A percentile compares a stretch with the other conserved stretches of the same genome.
These are phyloP conservation scores for Dasypus novemcinctus DNA, from an alignment of 2,113 vertebrate species.

Conservation along the genomic window DNA sequence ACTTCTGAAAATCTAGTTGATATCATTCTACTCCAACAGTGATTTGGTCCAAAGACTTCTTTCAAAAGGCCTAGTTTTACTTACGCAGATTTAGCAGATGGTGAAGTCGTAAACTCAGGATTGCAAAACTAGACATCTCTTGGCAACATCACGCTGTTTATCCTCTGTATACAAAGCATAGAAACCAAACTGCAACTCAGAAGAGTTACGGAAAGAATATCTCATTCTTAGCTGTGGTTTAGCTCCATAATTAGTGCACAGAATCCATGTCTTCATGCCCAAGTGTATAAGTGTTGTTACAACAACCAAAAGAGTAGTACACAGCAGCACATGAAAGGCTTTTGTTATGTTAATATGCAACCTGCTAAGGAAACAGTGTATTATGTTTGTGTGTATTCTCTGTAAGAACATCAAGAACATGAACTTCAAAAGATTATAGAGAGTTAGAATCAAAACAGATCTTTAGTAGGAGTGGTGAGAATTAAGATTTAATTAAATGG, in stretches of 20 bases:
- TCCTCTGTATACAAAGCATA: slow-evolving; percentile 74
- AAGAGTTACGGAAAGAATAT: slow-evolving; percentile 64
- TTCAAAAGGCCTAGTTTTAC: slow-evolving; percentile 59
- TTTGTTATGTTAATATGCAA: neutral
- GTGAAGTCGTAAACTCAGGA: slow-evolving; percentile 68
- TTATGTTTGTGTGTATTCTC: neutral
- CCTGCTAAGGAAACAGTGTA: neutral
- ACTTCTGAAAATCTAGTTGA: slow-evolving; percentile 59
- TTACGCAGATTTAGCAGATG: slow-evolving; percentile 76
- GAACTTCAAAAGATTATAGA: slow-evolving; percentile 20
- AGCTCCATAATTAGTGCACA: slow-evolving; percentile 62
- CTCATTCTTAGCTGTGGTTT: slow-evolving; percentile 58
- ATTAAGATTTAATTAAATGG: neutral
- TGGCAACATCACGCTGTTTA: slow-evolving; percentile 79
- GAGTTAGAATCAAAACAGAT: slow-evolving; percentile 28
- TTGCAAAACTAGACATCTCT: slow-evolving; percentile 73
- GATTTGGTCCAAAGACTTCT: slow-evolving; percentile 69
- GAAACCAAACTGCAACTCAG: slow-evolving; percentile 72
- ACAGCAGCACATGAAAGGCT: neutral
- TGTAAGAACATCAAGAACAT: slow-evolving; percentile 7
- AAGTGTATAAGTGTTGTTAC: slow-evolving; percentile 53
- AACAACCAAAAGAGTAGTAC: slow-evolving; percentile 42
- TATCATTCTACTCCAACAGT: slow-evolving; percentile 52
- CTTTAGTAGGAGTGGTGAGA: neutral
- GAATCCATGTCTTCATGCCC: slow-evolving; percentile 28